These are phyloP conservation scores for Okamejei kenojei DNA, from an alignment of 2,797 vertebrate species.

Conservation along the genomic window DNA sequence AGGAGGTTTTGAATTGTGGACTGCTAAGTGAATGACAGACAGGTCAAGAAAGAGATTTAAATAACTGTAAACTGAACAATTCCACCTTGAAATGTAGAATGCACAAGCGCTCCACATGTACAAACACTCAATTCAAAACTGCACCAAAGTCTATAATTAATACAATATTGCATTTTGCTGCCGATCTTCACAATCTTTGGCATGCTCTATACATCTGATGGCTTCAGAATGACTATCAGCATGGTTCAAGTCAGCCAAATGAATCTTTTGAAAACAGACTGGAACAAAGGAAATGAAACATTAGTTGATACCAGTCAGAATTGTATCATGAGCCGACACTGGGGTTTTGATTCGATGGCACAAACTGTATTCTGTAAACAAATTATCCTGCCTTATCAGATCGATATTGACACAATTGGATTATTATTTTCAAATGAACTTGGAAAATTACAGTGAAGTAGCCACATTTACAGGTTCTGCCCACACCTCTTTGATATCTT, in stretches of 20 bases:
- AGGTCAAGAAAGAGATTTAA: background rate
- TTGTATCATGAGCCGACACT: background rate
- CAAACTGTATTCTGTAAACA: background rate
- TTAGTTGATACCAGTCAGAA: background rate
- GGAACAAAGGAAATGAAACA: background rate
- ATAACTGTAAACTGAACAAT: background rate
- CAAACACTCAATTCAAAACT: background rate
- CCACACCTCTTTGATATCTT: background rate
- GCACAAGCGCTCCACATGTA: background rate
- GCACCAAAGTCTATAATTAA: background rate
- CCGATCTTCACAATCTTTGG: background rate
- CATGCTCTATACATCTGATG: background rate
- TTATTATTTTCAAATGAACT: background rate
- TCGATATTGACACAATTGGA: background rate
- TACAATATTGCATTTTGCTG: background rate
- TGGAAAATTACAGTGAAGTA: background rate
- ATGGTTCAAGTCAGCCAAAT: background rate
- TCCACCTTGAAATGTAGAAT: background rate
- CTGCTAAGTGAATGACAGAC: no score
- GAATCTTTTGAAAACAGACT: background rate
- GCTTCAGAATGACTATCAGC: background rate
- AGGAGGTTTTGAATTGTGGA: slow-evolving; percentile 5
- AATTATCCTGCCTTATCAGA: background rate
- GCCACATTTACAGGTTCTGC: background rate
- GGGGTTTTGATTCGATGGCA: background rate